These are phyloP conservation scores for Triops cancriformis DNA, from an alignment of 1,140 invertebrate genomes.

Conservation along the genomic window DNA sequence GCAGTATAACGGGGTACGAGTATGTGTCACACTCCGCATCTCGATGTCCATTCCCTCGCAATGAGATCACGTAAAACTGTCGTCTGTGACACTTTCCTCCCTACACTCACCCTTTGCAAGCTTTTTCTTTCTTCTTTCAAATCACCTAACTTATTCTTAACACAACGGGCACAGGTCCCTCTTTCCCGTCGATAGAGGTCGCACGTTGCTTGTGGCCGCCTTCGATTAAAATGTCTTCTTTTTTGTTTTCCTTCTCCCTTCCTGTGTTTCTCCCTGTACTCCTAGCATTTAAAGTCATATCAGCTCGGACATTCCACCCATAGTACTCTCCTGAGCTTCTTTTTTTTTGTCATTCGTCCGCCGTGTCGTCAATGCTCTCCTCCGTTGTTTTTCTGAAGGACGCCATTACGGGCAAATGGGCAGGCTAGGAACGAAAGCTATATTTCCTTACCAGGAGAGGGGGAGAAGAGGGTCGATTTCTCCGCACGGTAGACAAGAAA, in stretches of 20 bases:
- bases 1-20: background rate
- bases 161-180: no score
- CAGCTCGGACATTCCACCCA: slow-evolving; percentile 1
- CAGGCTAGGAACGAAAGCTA: background rate
- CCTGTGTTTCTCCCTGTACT: background rate
- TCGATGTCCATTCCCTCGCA: background rate
- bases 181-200: background rate
- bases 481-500: background rate
- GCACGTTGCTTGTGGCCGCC: background rate
- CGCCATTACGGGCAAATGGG: background rate
- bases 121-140: background rate
- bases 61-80: background rate
- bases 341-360: background rate
- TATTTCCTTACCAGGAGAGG: background rate
- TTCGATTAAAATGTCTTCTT: background rate
- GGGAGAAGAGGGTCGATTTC: background rate
- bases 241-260: background rate
- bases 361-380: background rate
- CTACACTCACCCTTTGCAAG: background rate
- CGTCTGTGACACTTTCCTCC: background rate
- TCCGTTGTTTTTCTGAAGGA: background rate
- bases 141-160: background rate
- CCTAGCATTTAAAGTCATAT: background rate
- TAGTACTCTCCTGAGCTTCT: background rate
- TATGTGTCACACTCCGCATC: background rate